Base-by-base conservation (phyloP, 2,888 invertebrate species). In the Leucoptera coffeella region DNA sequence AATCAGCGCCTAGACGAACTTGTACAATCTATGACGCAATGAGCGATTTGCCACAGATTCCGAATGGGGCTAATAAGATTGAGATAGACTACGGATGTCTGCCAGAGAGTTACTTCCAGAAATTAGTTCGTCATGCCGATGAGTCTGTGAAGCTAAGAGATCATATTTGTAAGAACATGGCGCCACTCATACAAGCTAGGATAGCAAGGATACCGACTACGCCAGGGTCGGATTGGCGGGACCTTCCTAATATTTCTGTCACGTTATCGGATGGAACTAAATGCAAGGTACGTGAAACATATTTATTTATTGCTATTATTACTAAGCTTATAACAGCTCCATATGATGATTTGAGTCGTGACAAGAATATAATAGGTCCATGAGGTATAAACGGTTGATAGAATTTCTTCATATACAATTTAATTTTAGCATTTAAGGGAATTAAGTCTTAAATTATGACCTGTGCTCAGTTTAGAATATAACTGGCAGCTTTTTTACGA, bases 131-230 rank as follows among this genome's bases (percentile, higher is more conserved):
- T 30, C 64, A 65, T 17, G 61, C 64, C 30, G 73, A 75, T 32
- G 72, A 74, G 33, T 65, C 64, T 30, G 64, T 67, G 0, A 55
- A 76, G 30, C 46, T 85, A 17, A 56, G 75, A 6, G 89, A 90
- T 48, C 90, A 91, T 41, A 76, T 88, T 32, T 88, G 87, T 46
- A 90, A 89, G 47, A 84, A 86, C 41, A 85, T 90, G 85, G 80
- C 82, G 17, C 76, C 85, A 1, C 51, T 90, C 15, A 83, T 88
- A 2, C 83, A 80, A 49, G 85, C 85, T 1, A 73, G 90, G 29
- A 87, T 91, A 44, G 59, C 74, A 12, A 74, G 85, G 33, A 79
- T 91, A 29, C 90, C 90, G 1, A 75, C 77, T 1, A 65, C 72
- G 3, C 76, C 80, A 0, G 89, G 87, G 2, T 80, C 86, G 1